Evolutionary conservation across 2,888 invertebrate genomes (phyloP), one percentile per base, ranked within the genome.

Genomic region (Athripsodes cinereus): DNA sequence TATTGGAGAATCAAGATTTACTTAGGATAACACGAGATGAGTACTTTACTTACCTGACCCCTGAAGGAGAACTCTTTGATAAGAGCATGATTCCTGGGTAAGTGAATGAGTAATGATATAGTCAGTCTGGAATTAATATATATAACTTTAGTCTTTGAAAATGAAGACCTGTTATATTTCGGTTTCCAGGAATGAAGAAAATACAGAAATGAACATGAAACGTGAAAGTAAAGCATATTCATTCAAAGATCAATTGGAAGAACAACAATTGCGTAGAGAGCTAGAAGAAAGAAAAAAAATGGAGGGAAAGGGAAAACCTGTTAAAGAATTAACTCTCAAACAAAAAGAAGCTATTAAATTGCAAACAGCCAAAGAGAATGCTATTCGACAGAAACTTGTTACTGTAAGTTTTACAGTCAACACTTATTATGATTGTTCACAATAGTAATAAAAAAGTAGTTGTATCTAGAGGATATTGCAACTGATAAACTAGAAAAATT

Each of bases 151-250:
- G 26, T 26, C 26, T 10, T 40, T 40, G 5, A 8, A 40, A 8
- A 40, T 26, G 10, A 3, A 26, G 3, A 26, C 3, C 3, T 26
- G 10, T 26, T 26, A 6, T 26, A 26, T 26, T 26, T 48, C 22
- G 11, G 47, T 16, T 50, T 55, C 13, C 18, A 80, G 80, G 0
- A 78, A 75, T 59, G 79, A 80, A 44, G 78, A 77, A 63, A 74
- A 65, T 63, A 74, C 73, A 34, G 79, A 76, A 52, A 85, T 84
- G 80, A 96, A 97, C 67, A 81, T 97, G 71, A 95, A 93, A 72
- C 82, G 96, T 16, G 98, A 98, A 72, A 97, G 94, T 72, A 97
- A 96, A 74, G 92, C 88, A 1, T 98, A 98, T 72, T 94, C 95
- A 62, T 96, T 93, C 72, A 93, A 95, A 70, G 98, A 98, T 62